phyloP scores from a whole-genome alignment of 2,888 invertebrate species.

The Carterocephalus palaemon region DNA sequence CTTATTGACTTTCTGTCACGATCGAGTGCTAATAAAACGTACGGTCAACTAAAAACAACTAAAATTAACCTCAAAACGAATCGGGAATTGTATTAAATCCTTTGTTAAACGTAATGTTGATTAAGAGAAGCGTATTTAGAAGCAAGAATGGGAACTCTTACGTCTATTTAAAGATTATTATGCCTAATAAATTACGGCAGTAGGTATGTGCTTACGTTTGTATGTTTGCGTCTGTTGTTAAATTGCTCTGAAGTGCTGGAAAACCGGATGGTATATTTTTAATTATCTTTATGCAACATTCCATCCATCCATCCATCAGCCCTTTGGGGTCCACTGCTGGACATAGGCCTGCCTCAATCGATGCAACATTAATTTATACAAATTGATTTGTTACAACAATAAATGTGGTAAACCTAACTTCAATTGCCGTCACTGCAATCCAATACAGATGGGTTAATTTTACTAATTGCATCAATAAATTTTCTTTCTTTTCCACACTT shows the following conservation, averaged over 20 bases:
- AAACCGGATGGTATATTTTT: not conserved
- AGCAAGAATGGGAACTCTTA: conserved; percentile 18
- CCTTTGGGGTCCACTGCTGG: too few species aligned
- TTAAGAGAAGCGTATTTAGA: conserved; percentile 14
- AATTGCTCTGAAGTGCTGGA: conserved; percentile 22
- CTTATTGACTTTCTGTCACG: conserved; percentile 10
- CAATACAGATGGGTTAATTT: too few species aligned
- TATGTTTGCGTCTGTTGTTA: conserved; percentile 18
- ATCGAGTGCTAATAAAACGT: conserved; percentile 3
- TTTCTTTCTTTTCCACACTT: too few species aligned
- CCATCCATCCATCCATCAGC: too few species aligned
- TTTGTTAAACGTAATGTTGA: conserved; percentile 8
- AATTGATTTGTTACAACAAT: too few species aligned
- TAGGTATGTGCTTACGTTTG: conserved; percentile 16
- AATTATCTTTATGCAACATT: too few species aligned
- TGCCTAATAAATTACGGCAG: conserved; percentile 19
- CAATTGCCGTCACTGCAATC: too few species aligned
- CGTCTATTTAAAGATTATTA: conserved; percentile 25
- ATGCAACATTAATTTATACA: too few species aligned
- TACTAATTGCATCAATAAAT: too few species aligned
- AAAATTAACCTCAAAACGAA: conserved; percentile 7
- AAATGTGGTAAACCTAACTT: too few species aligned
- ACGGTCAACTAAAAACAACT: conserved; percentile 10
- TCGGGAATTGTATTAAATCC: conserved; percentile 3
- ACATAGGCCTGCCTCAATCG: too few species aligned